Evolutionary conservation across 2,888 invertebrate species (phyloP).

Genomic region (Hyppa rectilinea): DNA sequence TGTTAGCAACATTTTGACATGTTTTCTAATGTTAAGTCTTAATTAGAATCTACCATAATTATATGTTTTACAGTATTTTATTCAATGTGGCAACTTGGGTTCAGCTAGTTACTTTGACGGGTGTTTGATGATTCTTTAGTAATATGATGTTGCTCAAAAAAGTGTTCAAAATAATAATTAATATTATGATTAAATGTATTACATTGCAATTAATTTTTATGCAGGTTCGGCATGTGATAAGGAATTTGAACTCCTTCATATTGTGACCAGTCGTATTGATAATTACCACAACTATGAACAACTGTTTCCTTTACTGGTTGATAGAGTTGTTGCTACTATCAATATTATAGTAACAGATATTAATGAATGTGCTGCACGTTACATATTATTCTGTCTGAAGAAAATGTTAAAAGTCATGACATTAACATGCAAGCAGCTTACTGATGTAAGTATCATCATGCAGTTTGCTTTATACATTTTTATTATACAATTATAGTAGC

Average conservation of each 20-base stretch:
- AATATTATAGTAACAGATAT: conserved; percentile 55
- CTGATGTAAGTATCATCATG: conserved; percentile 63
- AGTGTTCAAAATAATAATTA: background rate
- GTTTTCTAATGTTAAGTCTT: conserved; percentile 66
- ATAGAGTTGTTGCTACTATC: conserved; percentile 69
- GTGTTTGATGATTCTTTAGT: conserved; percentile 85
- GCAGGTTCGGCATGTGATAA: conserved; percentile 63
- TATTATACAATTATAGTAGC: background rate
- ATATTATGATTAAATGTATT: background rate
- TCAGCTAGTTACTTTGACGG: conserved; percentile 74
- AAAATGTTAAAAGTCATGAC: conserved; percentile 69
- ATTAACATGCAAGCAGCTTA: conserved; percentile 53
- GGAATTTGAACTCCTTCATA: conserved; percentile 67
- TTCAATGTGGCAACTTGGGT: conserved; percentile 80
- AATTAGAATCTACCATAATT: conserved; percentile 49
- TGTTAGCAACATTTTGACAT: conserved; percentile 61
- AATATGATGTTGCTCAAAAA: conserved; percentile 81
- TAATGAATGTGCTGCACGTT: conserved; percentile 63
- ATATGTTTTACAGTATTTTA: conserved; percentile 68
- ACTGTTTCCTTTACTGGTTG: conserved; percentile 69
- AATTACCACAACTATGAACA: conserved; percentile 65
- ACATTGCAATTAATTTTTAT: conserved; percentile 27
- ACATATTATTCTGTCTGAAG: conserved; percentile 68
- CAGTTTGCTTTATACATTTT: background rate
- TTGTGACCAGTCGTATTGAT: conserved; percentile 63